These are phyloP conservation scores for Stigmatopora nigra DNA, from an alignment of 2,113 vertebrate genomes.

Conservation along the genomic window DNA sequence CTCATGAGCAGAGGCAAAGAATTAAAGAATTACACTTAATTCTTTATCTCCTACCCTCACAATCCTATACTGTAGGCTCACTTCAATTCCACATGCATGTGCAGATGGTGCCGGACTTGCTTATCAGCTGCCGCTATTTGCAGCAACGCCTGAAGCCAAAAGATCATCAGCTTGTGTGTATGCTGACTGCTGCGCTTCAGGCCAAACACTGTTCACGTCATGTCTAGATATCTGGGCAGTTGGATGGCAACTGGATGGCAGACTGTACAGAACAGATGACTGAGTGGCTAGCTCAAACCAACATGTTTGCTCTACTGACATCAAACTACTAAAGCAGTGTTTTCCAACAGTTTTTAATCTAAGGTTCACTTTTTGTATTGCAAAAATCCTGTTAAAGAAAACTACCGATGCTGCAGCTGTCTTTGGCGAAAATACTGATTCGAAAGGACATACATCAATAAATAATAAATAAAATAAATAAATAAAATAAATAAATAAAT, in stretches of 20 bases:
- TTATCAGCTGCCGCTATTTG: constrained; percentile 45
- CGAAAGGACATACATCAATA: too few species aligned
- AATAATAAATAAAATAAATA: too few species aligned
- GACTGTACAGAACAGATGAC: constrained; percentile 32
- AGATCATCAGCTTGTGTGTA: constrained; percentile 8
- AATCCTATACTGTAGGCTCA: constrained; percentile 11
- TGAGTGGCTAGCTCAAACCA: constrained; percentile 8
- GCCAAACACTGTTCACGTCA: constrained; percentile 12
- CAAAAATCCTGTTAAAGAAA: too few species aligned
- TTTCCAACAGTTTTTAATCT: too few species aligned
- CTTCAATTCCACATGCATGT: constrained; percentile 33
- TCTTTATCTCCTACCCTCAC: constrained; percentile 25
- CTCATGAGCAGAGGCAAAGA: constrained; percentile 24
- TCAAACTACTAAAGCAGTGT: constrained; percentile 1
- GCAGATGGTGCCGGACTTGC: constrained; percentile 40
- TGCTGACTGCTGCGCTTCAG: constrained; percentile 11
- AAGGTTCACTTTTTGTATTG: too few species aligned
- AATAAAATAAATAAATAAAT: too few species aligned
- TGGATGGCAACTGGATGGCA: constrained; percentile 9
- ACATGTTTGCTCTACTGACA: constrained; percentile 39
- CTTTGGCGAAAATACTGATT: too few species aligned
- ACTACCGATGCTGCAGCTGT: too few species aligned
- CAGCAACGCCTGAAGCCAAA: constrained; percentile 16
- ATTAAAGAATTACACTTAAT: constrained; percentile 35
- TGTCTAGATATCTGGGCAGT: constrained; percentile 10